These are phyloP conservation scores for Enteromius fasciolatus DNA, from an alignment of 2,797 vertebrate species.

Conservation along the genomic window DNA sequence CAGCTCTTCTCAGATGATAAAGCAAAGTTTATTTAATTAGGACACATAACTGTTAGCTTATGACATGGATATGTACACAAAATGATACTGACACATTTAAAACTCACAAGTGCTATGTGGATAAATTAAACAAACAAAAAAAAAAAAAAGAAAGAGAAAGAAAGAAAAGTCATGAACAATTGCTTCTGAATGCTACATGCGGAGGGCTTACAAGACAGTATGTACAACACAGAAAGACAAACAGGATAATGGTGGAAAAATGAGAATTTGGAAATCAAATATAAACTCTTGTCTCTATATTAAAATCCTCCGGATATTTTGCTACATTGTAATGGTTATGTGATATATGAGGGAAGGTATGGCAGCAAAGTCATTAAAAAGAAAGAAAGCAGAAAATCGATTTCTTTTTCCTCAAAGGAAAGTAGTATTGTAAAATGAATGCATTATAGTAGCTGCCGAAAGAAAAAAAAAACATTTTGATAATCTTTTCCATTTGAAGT, in stretches of 20 bases:
- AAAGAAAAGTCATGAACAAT: conserved; percentile 4
- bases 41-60: conserved; percentile 62
- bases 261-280: conserved; percentile 49
- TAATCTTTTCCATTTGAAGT: conserved; percentile 37
- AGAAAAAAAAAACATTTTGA: conserved; percentile 32
- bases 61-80: conserved; percentile 57
- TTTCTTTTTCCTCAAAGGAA: conserved; percentile 25
- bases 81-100: conserved; percentile 47
- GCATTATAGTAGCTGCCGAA: conserved; percentile 52
- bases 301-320: conserved; percentile 37
- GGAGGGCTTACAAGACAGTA: conserved; percentile 23
- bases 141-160: not conserved
- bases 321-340: conserved; percentile 42
- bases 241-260: conserved; percentile 35
- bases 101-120: conserved; percentile 46
- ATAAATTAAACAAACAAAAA: conserved; percentile 59
- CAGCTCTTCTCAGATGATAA: conserved; percentile 53
- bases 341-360: conserved; percentile 46
- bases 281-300: conserved; percentile 42
- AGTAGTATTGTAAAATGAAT: conserved; percentile 36
- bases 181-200: conserved; percentile 47
- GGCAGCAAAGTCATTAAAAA: conserved; percentile 46
- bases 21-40: conserved; percentile 59
- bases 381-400: conserved; percentile 17
- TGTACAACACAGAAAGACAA: conserved; percentile 27